Evolutionary conservation across 2,888 invertebrate genomes (phyloP), one percentile per base, ranked within the genome.

Genomic region (Timema podura): DNA sequence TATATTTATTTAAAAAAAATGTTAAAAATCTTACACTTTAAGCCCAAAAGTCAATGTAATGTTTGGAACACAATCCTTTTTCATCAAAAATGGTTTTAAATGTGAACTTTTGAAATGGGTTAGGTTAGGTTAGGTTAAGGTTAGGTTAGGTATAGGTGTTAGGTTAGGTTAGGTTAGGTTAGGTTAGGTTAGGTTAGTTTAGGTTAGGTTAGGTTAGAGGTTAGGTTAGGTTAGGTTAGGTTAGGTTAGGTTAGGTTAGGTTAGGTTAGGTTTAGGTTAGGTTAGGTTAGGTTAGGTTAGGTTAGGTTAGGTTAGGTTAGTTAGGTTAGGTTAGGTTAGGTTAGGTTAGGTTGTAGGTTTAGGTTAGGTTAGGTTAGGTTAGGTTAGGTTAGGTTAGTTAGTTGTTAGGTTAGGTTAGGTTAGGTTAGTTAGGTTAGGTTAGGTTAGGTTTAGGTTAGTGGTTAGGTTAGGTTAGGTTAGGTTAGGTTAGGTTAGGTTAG

Each of bases 281-380:
- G 7, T 76, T 74, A 75, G 76, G 74, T 75, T 73, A 75, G 75
- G 74, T 70, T 70, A 72, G 72, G 76, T 77, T 74, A 75, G 77
- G 73, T 75, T 75, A 75, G 75, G 75, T 76, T 74, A 72, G 74
- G 73, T 75, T 75, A 75, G 75, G 75, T 73, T 73, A 76, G 75
- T 76, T 73, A 74, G 76, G 75, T 75, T 73, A 71, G 48, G 66
- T 66, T 64, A 64, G 75, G 73, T 73, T 73, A 73, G 75, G 73
- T 74, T 74, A 74, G 73, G 74, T 71, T 72, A 72, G 72, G 73
- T 73, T 73, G 73, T 74, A 74, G 74, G 76, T 75, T 76, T 75
- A 75, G 76, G 76, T 76, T 75, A 74, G 76, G 76, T 76, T 75
- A 74, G 76, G 76, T 76, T 74, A 74, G 76, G 76, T 76, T 74